These are phyloP conservation scores for Parapsyche elsis DNA, from an alignment of 1,140 invertebrate species.

Conservation along the genomic window DNA sequence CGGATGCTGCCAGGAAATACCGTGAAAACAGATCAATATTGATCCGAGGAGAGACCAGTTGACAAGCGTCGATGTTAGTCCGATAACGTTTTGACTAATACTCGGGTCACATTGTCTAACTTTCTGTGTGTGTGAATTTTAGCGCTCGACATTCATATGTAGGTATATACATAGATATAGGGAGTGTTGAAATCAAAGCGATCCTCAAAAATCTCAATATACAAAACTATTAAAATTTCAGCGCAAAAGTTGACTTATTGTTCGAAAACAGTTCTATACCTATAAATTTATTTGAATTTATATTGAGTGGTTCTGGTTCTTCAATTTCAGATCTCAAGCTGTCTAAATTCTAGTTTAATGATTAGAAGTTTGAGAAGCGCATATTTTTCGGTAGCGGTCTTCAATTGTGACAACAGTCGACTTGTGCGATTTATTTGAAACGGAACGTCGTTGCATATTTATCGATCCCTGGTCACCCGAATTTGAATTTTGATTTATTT, in stretches of 20 bases:
- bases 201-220: too few relatives aligned
- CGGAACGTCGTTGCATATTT: conserved; percentile 47
- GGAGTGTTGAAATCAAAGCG: too few relatives aligned
- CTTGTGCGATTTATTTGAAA: conserved; percentile 51
- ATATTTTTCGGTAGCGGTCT: background rate
- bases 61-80: background rate
- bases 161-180: too few relatives aligned
- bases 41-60: background rate
- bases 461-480: conserved; percentile 27
- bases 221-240: too few relatives aligned
- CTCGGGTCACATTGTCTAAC: background rate
- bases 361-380: too few relatives aligned
- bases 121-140: background rate
- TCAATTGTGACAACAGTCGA: conserved; percentile 31
- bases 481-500: conserved; percentile 54
- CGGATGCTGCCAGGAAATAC: background rate
- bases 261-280: too few relatives aligned
- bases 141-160: too few relatives aligned
- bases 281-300: too few relatives aligned
- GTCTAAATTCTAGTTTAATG: too few relatives aligned
- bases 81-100: background rate
- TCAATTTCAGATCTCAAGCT: too few relatives aligned
- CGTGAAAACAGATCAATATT: conserved; percentile 3
- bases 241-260: too few relatives aligned
- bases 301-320: too few relatives aligned